These are phyloP conservation scores for Scaptomyza tumidula DNA, from an alignment of 2,888 invertebrate species.

Conservation along the genomic window DNA sequence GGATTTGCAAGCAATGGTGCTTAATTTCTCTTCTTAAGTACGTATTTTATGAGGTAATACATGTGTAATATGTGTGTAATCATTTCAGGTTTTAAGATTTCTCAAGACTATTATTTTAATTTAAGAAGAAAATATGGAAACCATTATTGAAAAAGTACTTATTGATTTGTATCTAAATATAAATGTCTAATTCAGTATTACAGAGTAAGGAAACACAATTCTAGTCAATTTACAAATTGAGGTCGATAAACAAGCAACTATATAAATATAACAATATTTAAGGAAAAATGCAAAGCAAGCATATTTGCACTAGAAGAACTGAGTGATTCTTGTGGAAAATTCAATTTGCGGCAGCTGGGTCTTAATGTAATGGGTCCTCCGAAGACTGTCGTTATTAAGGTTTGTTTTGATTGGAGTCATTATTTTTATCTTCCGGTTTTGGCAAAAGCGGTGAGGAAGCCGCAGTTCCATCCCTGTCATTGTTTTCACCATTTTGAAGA, in stretches of 20 bases:
- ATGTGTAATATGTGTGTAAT: conserved; percentile 31
- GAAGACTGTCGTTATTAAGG: conserved; percentile 54
- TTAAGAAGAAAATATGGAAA: conserved; percentile 1
- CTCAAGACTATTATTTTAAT: conserved; percentile 10
- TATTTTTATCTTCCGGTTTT: conserved; percentile 50
- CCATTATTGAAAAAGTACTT: conserved; percentile 9
- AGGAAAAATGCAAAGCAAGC: conserved; percentile 35
- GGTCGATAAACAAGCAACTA: conserved; percentile 29
- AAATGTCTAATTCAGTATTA: conserved; percentile 16
- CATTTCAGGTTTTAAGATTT: conserved; percentile 25
- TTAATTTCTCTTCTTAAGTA: conserved; percentile 60
- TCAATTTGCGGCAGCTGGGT: conserved; percentile 31
- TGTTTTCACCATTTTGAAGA: conserved; percentile 64
- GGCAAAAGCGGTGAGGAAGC: conserved; percentile 76
- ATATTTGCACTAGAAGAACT: conserved; percentile 24
- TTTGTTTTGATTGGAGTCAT: conserved; percentile 61
- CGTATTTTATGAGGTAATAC: conserved; percentile 66
- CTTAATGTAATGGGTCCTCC: conserved; percentile 22
- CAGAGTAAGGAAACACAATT: conserved; percentile 27
- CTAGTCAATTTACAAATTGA: conserved; percentile 30
- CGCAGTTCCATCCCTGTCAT: conserved; percentile 60
- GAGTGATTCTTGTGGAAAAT: conserved; percentile 36
- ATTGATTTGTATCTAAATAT: conserved; percentile 16
- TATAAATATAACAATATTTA: conserved; percentile 34
- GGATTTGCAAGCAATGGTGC: conserved; percentile 28